Percentiles rank a stretch among this genome's conserved stretches.
Conservation (phyloP, 2,797 vertebrate species). For the Poecilia gillii region DNA sequence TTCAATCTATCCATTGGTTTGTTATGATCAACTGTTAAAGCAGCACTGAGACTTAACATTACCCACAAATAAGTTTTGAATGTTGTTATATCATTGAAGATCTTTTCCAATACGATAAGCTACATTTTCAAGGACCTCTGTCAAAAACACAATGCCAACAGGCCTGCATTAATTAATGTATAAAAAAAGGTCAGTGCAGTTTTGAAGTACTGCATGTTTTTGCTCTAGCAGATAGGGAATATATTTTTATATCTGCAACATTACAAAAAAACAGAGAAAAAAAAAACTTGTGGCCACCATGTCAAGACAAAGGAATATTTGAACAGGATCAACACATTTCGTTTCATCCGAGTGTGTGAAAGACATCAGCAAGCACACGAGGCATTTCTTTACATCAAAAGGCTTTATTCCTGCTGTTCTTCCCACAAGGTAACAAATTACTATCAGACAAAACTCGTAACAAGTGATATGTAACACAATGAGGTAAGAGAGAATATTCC, state of each 20-base stretch:
- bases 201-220: not conserved
- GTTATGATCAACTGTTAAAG: not conserved
- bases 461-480: not conserved
- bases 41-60: not conserved
- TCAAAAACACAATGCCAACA: not conserved
- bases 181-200: not conserved
- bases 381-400: conserved; percentile 19
- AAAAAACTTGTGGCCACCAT: not conserved
- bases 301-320: conserved; percentile 10
- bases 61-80: not conserved
- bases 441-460: not conserved
- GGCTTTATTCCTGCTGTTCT: conserved; percentile 55
- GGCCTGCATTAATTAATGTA: not conserved
- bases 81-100: not conserved
- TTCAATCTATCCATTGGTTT: not conserved
- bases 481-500: not conserved
- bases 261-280: not conserved
- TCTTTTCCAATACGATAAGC: not conserved
- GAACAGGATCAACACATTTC: conserved; percentile 5
- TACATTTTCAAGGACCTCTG: not conserved
- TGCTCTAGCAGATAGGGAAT: not conserved
- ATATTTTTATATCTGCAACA: not conserved
- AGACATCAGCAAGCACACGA: conserved; percentile 26
- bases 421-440: conserved; percentile 11
- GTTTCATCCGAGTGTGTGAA: conserved; percentile 34